Evolutionary conservation across 2,113 vertebrate genomes (phyloP).

Genomic region (Columba janthina): DNA sequence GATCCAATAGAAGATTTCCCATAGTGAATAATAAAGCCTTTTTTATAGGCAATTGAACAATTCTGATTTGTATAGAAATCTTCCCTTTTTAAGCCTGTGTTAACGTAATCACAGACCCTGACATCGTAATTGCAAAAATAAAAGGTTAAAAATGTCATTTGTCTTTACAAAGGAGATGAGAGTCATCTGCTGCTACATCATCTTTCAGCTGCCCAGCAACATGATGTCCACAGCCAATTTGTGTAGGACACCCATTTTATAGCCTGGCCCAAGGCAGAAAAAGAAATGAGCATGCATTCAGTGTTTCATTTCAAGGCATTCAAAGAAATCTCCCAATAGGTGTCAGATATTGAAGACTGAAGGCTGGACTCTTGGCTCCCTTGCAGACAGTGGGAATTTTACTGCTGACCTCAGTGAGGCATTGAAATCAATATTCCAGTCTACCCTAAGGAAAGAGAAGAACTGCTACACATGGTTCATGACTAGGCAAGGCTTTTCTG

Average conservation of each 20-base stretch:
- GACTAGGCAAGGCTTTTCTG: not conserved
- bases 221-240: not conserved
- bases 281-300: not conserved
- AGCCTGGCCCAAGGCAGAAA: not conserved
- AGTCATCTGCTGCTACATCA: not conserved
- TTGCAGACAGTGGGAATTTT: not conserved
- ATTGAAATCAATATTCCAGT: not conserved
- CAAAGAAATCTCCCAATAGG: not conserved
- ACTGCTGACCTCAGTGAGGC: not conserved
- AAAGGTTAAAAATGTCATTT: not conserved
- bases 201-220: not conserved
- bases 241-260: not conserved
- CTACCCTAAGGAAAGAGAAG: not conserved
- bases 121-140: not conserved
- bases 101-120: not conserved
- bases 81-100: not conserved
- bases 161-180: not conserved
- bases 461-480: not conserved
- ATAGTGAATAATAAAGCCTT: not conserved
- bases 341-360: not conserved
- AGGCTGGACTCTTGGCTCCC: not conserved
- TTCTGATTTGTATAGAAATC: not conserved
- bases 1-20: not conserved
- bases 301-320: not conserved
- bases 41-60: not conserved